phyloP scores from a whole-genome alignment of 1,140 invertebrate species.

The Harpegnathos saltator region DNA sequence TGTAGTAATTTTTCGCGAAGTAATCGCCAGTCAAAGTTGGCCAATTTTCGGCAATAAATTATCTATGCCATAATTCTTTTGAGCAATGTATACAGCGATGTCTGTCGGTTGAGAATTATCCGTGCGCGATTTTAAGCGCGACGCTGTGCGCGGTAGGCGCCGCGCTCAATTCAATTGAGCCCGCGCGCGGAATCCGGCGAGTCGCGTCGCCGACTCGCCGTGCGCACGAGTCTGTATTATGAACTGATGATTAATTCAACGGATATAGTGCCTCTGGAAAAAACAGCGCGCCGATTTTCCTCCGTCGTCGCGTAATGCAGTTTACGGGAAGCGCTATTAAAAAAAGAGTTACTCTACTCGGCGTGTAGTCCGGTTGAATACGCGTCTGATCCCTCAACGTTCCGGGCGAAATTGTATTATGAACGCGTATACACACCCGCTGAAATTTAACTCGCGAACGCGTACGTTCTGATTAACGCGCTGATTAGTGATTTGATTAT shows the following conservation, averaged over 20 bases:
- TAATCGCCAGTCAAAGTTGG: no score
- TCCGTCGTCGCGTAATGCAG: slow-evolving; percentile 29
- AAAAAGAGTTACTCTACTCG: slow-evolving; percentile 44
- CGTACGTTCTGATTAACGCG: slow-evolving; percentile 64
- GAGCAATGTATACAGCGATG: no score
- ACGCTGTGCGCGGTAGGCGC: background rate
- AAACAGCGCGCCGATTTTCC: slow-evolving; percentile 40
- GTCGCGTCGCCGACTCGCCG: background rate
- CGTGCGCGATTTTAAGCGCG: background rate
- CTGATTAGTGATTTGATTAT: slow-evolving; percentile 71
- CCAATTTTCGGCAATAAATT: no score
- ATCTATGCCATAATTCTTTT: no score
- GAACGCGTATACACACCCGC: slow-evolving; percentile 28
- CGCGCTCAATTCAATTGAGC: background rate
- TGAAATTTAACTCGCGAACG: slow-evolving; percentile 49
- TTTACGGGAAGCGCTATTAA: slow-evolving; percentile 34
- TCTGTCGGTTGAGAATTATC: background rate
- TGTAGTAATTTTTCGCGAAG: no score
- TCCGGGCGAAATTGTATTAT: slow-evolving; percentile 35
- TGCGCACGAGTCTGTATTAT: slow-evolving; percentile 17
- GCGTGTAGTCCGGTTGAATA: slow-evolving; percentile 53
- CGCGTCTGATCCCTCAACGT: slow-evolving; percentile 50
- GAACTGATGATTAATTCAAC: slow-evolving; percentile 18
- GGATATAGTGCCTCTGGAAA: background rate
- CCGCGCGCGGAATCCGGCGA: background rate